Evolutionary conservation across 2,797 vertebrate species (phyloP), one percentile per base, ranked within the genome.

Genomic region (Valencia hispanica): DNA sequence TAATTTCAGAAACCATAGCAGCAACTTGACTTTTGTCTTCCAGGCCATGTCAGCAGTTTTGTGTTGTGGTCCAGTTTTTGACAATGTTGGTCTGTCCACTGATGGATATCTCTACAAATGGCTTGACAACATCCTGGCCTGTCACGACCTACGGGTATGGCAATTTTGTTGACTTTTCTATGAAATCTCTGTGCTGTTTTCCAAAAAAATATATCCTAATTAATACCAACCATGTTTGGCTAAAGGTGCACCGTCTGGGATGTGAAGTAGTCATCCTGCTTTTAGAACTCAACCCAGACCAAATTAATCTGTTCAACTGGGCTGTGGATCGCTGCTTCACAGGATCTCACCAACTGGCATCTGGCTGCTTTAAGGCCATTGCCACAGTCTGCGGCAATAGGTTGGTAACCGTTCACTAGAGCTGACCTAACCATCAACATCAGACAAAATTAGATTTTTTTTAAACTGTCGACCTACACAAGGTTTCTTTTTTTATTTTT

Each of bases 41-140:
- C 51, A 99, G 98, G 98, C 98, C 18, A 99, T 99, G 98, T 99
- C 98, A 8, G 97, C 98, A 17, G 98, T 99, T 77, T 91, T 99
- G 41, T 99, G 98, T 89, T 99, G 98, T 25, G 98, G 98, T 32
- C 97, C 98, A 0, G 98, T 99, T 27, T 99, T 99, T 88, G 98
- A 99, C 89, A 99, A 99, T 0, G 98, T 99, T 77, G 98, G 98
- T 68, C 96, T 99, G 72, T 99, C 98, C 20, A 96, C 97, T 7
- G 98, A 99, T 1, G 98, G 98, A 1, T 99, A 99, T 94, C 97
- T 99, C n/a, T 99, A 99, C 91, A 99, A 99, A 90, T 99, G 98
- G 98, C 96, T 99, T 25, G 98, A 99, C 94, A 99, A 99, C 89
- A 99, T 99, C 91, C 93, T 99, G 90, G 98, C 97, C 88, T 99